Percentiles rank a stretch among this genome's conserved stretches.
These are phyloP conservation scores for Osmerus eperlanus DNA, from an alignment of 2,113 vertebrate species.

Conservation along the genomic window DNA sequence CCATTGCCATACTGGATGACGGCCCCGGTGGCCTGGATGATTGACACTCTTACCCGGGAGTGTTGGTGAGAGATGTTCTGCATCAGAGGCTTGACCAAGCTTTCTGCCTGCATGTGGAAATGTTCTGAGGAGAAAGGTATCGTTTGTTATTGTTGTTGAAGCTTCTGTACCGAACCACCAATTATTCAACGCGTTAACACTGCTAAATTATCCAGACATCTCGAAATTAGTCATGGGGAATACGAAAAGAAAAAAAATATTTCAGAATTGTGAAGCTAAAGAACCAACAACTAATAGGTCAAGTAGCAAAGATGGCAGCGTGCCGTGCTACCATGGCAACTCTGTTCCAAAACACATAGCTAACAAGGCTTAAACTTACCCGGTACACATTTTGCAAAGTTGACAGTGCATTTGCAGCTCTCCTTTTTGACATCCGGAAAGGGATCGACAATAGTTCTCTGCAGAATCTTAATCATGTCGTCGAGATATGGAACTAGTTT, in stretches of 20 bases:
- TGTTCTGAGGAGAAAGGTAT: conserved; percentile 72
- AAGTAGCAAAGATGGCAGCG: background rate
- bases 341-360: background rate
- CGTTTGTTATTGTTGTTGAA: too few relatives aligned
- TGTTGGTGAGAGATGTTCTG: conserved; percentile 89
- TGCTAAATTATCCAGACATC: too few relatives aligned
- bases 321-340: conserved; percentile 60
- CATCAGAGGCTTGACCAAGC: conserved; percentile 87
- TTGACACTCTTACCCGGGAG: conserved; percentile 84
- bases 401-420: conserved; percentile 77
- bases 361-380: conserved; percentile 65
- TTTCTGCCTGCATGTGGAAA: conserved; percentile 94
- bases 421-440: conserved; percentile 88
- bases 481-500: conserved; percentile 76
- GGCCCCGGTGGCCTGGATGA: conserved; percentile 82
- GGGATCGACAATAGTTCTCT: conserved; percentile 79
- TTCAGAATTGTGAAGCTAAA: background rate
- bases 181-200: too few relatives aligned
- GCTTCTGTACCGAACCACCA: too few relatives aligned
- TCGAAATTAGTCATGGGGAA: too few relatives aligned
- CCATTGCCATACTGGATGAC: conserved; percentile 84
- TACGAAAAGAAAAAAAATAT: too few relatives aligned
- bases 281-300: background rate
- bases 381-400: conserved; percentile 76
- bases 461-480: conserved; percentile 76